A percentile compares a stretch with the other conserved stretches of the same genome.
Conservation (phyloP, 2,113 vertebrate genomes). For the Miniopterus natalensis region DNA sequence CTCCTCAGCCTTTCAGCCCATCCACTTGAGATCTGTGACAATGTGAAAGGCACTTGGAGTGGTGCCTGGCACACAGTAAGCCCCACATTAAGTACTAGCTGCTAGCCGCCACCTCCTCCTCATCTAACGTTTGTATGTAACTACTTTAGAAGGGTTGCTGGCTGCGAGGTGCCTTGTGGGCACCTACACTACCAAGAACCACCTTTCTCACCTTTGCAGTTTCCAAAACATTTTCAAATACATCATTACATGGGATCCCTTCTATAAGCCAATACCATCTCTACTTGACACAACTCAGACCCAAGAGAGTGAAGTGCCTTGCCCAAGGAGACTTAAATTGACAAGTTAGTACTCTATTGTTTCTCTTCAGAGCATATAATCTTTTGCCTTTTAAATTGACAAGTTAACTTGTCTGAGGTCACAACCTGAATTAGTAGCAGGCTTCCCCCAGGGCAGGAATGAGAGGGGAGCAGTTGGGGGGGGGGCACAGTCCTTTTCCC, state of each 20-base stretch:
- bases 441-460: neutral
- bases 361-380: neutral
- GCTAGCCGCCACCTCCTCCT: accelerated
- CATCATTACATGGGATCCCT: accelerated
- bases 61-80: neutral
- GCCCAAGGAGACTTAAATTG: too few relatives aligned
- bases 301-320: neutral
- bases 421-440: neutral
- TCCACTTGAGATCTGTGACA: too few relatives aligned
- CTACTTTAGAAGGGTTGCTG: neutral
- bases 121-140: accelerated
- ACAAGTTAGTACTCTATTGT: neutral
- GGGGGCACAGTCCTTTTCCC: neutral
- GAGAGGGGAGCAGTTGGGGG: neutral
- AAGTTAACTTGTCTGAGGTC: neutral
- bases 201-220: neutral
- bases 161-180: accelerated
- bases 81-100: too few relatives aligned
- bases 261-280: too few relatives aligned
- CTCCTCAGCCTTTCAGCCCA: neutral
- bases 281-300: neutral
- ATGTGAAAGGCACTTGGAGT: accelerated
- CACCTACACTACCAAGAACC: neutral
- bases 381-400: too few relatives aligned
- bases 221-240: neutral